Evolutionary conservation across 2,888 invertebrate species (phyloP).

Genomic region (Lymantria monacha): DNA sequence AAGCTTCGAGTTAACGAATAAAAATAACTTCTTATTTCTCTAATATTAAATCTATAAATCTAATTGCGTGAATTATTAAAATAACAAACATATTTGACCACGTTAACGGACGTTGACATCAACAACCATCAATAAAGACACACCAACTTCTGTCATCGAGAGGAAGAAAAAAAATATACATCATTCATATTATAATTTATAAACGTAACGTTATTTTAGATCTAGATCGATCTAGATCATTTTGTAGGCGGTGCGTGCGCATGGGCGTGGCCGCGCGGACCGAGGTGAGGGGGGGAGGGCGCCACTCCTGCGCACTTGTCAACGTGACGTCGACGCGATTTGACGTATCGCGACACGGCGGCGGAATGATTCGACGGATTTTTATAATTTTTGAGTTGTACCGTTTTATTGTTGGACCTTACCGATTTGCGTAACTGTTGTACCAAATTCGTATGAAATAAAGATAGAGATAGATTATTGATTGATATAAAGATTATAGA

Average conservation of each 20-base stretch:
- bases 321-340: slow-evolving; percentile 50
- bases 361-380: slow-evolving; percentile 33
- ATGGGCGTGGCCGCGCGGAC: slow-evolving; percentile 53
- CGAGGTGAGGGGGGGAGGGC: slow-evolving; percentile 40
- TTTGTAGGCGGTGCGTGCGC: slow-evolving; percentile 62
- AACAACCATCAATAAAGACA: not conserved
- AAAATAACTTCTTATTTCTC: too few species aligned
- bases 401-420: not conserved
- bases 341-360: slow-evolving; percentile 44
- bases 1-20: too few species aligned
- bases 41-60: too few species aligned
- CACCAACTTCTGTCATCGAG: not conserved
- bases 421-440: too few species aligned
- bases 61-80: not conserved
- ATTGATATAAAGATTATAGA: too few species aligned
- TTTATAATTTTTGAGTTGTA: slow-evolving; percentile 17
- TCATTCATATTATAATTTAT: slow-evolving; percentile 4
- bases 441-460: too few species aligned
- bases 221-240: slow-evolving; percentile 72
- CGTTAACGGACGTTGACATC: not conserved
- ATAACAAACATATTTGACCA: slow-evolving; percentile 5
- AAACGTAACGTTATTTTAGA: slow-evolving; percentile 42
- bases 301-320: slow-evolving; percentile 68
- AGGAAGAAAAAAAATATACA: not conserved
- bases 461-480: too few species aligned